Evolutionary conservation across 2,888 invertebrate genomes (phyloP), one percentile per base, ranked within the genome.

Genomic region (Melanargia galathea): DNA sequence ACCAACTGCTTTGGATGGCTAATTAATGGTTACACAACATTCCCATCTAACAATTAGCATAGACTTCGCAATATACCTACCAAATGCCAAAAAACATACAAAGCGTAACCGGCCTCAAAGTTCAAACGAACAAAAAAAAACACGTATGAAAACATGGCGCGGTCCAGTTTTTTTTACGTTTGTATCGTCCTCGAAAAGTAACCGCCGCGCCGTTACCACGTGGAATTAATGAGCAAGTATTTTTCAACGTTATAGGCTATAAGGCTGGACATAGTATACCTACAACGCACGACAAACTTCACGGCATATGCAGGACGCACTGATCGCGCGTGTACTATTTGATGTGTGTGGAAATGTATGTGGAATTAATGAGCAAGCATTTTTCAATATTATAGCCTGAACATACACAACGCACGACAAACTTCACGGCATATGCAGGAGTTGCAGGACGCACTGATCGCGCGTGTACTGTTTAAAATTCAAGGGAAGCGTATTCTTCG

Each of bases 171-270:
- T 35, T n/a, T 87, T 87, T 86, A 75, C 70, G 73, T 71, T 71
- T 67, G 66, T 67, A 71, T 72, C 77, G 88, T 86, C 88, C 88
- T 90, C 84, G 88, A 90, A 84, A 87, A 80, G 82, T 88, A 90
- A 90, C 89, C 87, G 88, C 73, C 88, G 73, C 87, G 88, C 73
- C 88, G 73, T 70, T 70, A 65, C 71, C 80, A 78, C 79, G 80
- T 82, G 80, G 78, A 62, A 63, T 75, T 80, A 84, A 81, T 77
- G 79, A 83, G 79, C 73, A 72, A 35, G 16, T 74, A 76, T 79
- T 80, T 76, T 69, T 71, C 73, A 71, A 74, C 46, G 60, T 63
- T 60, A 35, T 13, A 35, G 13, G 1, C 30, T 3, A n/a, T n/a
- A n/a, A n/a, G n/a, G n/a, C n/a, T n/a, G n/a, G n/a, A n/a, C n/a